Evolutionary conservation across 2,888 invertebrate genomes (phyloP).

Genomic region (Cephalotes varians): DNA sequence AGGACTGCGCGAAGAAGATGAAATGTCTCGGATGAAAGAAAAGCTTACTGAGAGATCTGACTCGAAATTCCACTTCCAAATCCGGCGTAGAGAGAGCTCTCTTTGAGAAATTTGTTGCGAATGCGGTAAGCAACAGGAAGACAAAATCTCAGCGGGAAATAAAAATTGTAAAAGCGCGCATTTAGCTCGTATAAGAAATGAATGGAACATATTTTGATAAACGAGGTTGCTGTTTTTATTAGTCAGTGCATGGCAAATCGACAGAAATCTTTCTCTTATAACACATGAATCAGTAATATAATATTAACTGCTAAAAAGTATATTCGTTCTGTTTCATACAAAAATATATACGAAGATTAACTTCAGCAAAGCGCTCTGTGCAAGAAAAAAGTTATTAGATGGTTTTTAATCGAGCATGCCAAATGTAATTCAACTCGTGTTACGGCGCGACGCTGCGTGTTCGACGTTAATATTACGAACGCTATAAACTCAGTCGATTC

Average conservation of each 20-base stretch:
- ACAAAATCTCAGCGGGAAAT: constrained; percentile 16
- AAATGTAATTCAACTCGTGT: constrained; percentile 11
- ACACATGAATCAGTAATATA: too few relatives aligned
- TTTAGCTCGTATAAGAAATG: constrained; percentile 10
- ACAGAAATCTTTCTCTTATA: background rate
- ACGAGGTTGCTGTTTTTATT: background rate
- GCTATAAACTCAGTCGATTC: constrained; percentile 30
- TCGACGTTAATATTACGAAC: constrained; percentile 3
- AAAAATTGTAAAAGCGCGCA: background rate
- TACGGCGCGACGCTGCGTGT: constrained; percentile 5
- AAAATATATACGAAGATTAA: background rate
- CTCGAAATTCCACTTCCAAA: constrained; percentile 35
- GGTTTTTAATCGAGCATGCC: constrained; percentile 12
- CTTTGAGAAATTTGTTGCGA: constrained; percentile 28
- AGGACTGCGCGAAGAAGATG: background rate
- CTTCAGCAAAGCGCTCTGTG: background rate
- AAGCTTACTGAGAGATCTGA: background rate
- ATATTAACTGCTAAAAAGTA: background rate
- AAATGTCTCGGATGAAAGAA: constrained; percentile 22
- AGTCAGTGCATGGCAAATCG: background rate
- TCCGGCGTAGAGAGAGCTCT: constrained; percentile 2
- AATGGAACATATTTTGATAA: background rate
- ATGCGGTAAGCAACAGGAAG: constrained; percentile 9
- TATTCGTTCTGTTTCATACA: background rate
- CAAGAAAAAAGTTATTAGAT: background rate